These are phyloP conservation scores for Hirudinaria manillensis DNA, from an alignment of 2,888 invertebrate genomes.

Conservation along the genomic window DNA sequence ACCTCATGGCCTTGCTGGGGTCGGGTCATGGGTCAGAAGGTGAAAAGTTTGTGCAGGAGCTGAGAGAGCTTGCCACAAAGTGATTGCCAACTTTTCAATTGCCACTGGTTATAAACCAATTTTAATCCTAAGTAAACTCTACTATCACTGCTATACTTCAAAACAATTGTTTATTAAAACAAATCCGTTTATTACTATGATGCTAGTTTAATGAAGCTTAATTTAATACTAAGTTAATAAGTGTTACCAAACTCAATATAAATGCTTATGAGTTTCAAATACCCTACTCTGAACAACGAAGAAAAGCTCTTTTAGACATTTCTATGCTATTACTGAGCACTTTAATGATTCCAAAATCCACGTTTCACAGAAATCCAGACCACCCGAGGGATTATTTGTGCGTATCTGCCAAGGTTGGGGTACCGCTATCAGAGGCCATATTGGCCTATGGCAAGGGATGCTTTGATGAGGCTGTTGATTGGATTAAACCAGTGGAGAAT, in stretches of 20 bases:
- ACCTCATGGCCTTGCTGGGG: conserved; percentile 52
- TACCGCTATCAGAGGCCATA: conserved; percentile 49
- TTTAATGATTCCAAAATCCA: neutral
- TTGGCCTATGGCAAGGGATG: conserved; percentile 49
- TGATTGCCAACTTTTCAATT: too few relatives aligned
- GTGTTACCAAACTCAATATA: too few relatives aligned
- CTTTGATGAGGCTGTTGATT: conserved; percentile 49
- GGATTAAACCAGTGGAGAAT: conserved; percentile 31
- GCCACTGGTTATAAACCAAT: too few relatives aligned
- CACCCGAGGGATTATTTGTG: neutral
- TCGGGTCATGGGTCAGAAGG: conserved; percentile 44
- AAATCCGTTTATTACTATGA: too few relatives aligned
- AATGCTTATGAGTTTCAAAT: neutral
- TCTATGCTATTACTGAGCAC: neutral
- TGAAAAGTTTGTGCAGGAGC: conserved; percentile 46
- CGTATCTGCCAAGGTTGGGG: conserved; percentile 36
- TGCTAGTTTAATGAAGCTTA: too few relatives aligned
- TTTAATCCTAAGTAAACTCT: too few relatives aligned
- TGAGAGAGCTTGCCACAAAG: neutral
- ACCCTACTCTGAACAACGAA: neutral
- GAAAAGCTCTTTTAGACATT: neutral
- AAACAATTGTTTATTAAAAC: too few relatives aligned
- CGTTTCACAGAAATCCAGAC: neutral
- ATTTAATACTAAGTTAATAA: too few relatives aligned
- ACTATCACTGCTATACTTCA: too few relatives aligned